phyloP scores from a whole-genome alignment of 1,140 invertebrate genomes.

The Drosophila virilis region DNA sequence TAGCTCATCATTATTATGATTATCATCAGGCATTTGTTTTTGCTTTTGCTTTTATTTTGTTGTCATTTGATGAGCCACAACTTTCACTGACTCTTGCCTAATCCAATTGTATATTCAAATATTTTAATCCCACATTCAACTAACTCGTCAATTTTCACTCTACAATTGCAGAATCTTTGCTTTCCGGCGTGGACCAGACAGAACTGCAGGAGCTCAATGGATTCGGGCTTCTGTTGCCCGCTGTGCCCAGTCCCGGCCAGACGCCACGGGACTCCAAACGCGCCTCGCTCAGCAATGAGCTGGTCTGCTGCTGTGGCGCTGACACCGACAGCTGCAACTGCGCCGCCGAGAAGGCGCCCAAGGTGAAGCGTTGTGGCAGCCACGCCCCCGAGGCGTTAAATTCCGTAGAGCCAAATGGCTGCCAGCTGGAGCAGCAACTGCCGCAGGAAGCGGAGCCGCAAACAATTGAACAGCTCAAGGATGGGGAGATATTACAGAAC shows the following conservation, averaged over 20 bases:
- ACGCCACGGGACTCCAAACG: constrained; percentile 58
- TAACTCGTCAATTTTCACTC: background rate
- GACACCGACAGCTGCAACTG: constrained; percentile 24
- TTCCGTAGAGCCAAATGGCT: constrained; percentile 3
- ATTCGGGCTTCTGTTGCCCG: background rate
- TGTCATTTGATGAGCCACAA: constrained; percentile 6
- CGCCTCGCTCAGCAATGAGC: constrained; percentile 53
- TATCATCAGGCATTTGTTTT: constrained; percentile 11
- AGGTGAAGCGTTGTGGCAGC: constrained; percentile 53
- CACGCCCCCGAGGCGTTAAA: constrained; percentile 7
- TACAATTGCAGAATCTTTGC: constrained; percentile 61
- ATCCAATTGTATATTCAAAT: background rate
- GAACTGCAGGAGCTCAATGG: constrained; percentile 62
- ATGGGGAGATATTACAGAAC: constrained; percentile 3
- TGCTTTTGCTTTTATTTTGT: background rate
- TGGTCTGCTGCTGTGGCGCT: constrained; percentile 48
- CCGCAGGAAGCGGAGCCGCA: constrained; percentile 5
- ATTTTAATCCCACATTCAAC: background rate
- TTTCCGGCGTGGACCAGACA: constrained; percentile 63
- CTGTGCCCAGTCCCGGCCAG: constrained; percentile 14
- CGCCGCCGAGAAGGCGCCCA: constrained; percentile 54
- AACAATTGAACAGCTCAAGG: constrained; percentile 11
- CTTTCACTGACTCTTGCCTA: constrained; percentile 1
- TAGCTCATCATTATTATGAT: constrained; percentile 19
- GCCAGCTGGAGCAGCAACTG: background rate